Percentiles rank a stretch among this genome's conserved stretches.
Conservation (phyloP, 2,113 vertebrate species). For the Ancistrus triradiatus region DNA sequence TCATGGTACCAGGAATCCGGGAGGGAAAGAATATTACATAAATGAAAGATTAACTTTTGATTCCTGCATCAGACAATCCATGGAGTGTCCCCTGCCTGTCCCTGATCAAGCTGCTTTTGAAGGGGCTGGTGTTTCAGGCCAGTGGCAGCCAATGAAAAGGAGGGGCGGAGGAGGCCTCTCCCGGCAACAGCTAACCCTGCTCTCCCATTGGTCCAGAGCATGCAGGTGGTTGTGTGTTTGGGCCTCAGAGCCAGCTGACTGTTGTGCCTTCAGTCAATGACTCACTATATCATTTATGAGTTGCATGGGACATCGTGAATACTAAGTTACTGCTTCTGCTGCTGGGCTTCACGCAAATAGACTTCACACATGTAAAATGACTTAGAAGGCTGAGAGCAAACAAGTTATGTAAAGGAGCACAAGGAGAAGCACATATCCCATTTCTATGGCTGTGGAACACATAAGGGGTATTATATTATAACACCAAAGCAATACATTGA, state of each 20-base stretch:
- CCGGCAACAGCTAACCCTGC: conserved; percentile 60
- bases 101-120: conserved; percentile 43
- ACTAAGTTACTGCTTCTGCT: background rate
- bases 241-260: conserved; percentile 30
- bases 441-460: too few relatives aligned
- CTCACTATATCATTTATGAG: conserved; percentile 36
- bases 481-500: too few relatives aligned
- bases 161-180: conserved; percentile 66
- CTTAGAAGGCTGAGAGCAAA: too few relatives aligned
- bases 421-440: too few relatives aligned
- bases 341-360: background rate
- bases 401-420: too few relatives aligned
- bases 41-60: conserved; percentile 31
- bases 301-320: conserved; percentile 7
- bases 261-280: conserved; percentile 30
- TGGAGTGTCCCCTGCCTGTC: conserved; percentile 33
- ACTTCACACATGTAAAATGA: too few relatives aligned
- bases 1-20: background rate
- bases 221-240: conserved; percentile 51
- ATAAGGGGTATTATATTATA: too few relatives aligned
- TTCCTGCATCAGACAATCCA: conserved; percentile 16
- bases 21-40: conserved; percentile 17
- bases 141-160: conserved; percentile 52
- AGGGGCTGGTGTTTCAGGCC: conserved; percentile 42
- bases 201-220: conserved; percentile 44